Conservation (phyloP, 1,140 invertebrate species). For the Micrasema longulum region DNA sequence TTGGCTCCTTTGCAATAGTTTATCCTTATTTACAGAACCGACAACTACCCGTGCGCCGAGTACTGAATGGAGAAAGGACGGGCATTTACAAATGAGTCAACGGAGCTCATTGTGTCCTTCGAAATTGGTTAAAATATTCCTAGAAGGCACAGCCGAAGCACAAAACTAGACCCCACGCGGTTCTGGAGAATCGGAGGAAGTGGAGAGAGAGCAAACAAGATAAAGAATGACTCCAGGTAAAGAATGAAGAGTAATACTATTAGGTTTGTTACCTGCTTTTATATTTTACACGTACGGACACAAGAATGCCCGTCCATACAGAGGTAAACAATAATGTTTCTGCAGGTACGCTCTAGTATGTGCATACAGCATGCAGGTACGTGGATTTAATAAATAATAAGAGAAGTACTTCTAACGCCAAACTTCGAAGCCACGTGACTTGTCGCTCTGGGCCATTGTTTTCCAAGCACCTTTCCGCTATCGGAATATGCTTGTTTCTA, state of each 20-base stretch:
- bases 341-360: no score
- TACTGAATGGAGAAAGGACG: constrained; percentile 8
- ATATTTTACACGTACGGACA: not conserved
- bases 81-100: constrained; percentile 30
- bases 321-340: no score
- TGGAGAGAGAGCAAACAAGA: constrained; percentile 32
- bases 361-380: no score
- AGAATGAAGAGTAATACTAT: not conserved
- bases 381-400: no score
- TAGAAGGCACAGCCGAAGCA: not conserved
- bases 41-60: not conserved
- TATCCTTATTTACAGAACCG: not conserved
- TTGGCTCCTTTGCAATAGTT: no score
- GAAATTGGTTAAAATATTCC: constrained; percentile 21
- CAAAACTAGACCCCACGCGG: constrained; percentile 19
- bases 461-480: no score
- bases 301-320: no score
- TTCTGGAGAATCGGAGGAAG: constrained; percentile 9
- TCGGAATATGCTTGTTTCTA: no score
- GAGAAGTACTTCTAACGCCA: no score
- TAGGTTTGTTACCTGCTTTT: no score
- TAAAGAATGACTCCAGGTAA: constrained; percentile 30
- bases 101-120: constrained; percentile 16
- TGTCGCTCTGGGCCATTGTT: no score
- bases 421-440: no score